Percentiles rank a stretch among this genome's conserved stretches.
These are phyloP conservation scores for Masnerella sp. DNA, from an alignment of 2,888 invertebrate species.

Conservation along the genomic window DNA sequence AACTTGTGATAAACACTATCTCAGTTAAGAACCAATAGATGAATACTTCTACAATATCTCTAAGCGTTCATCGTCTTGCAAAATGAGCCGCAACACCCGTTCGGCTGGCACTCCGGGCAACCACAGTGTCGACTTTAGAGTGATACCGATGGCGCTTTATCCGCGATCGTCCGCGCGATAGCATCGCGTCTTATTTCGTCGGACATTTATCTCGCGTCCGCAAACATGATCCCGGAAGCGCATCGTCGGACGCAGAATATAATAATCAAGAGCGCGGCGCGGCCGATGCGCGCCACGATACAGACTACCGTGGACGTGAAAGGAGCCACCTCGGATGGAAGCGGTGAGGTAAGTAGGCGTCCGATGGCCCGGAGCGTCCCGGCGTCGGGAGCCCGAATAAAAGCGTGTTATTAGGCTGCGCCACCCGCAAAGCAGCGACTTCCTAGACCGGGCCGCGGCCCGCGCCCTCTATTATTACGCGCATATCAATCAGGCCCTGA, in stretches of 20 bases:
- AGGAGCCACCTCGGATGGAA: slow-evolving; percentile 58
- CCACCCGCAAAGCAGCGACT: slow-evolving; percentile 55
- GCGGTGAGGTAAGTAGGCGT: slow-evolving; percentile 62
- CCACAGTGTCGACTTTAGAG: slow-evolving; percentile 44
- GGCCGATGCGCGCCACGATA: slow-evolving; percentile 50
- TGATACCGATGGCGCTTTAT: slow-evolving; percentile 50
- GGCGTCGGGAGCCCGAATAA: slow-evolving; percentile 72
- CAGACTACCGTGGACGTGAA: slow-evolving; percentile 60
- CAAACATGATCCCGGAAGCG: slow-evolving; percentile 59
- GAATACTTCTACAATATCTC: no score
- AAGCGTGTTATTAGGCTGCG: slow-evolving; percentile 72
- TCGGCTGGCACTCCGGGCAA: no score
- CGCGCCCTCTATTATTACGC: slow-evolving; percentile 74
- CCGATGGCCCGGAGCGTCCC: slow-evolving; percentile 66
- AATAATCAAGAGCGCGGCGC: slow-evolving; percentile 53
- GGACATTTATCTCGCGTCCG: slow-evolving; percentile 53
- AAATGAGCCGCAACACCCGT: no score
- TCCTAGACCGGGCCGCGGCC: slow-evolving; percentile 61
- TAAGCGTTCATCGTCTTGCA: no score
- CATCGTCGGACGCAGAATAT: slow-evolving; percentile 45
- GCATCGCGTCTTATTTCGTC: slow-evolving; percentile 51
- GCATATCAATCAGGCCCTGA: slow-evolving; percentile 74
- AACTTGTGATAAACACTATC: no score
- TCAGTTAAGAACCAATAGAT: no score
- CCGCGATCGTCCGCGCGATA: slow-evolving; percentile 48